Evolutionary conservation across 2,113 vertebrate species (phyloP), one percentile per base, ranked within the genome.

Genomic region (Epinephelus lanceolatus): DNA sequence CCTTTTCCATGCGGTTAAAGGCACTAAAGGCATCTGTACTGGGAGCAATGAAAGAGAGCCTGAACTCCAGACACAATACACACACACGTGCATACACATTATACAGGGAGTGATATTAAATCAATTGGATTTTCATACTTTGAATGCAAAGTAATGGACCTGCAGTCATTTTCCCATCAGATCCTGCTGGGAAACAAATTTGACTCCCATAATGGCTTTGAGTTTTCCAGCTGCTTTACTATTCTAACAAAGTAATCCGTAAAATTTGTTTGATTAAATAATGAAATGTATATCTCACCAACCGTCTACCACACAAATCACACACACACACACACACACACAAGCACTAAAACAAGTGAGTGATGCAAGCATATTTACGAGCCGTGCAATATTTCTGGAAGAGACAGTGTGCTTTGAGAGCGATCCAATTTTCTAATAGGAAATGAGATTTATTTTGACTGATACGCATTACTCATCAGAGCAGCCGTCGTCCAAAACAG

Each of bases 1-100:
- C 76, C 71, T 88, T 93, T 91, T 87, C 84, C 79, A 83, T 91
- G 87, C 27, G 57, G 90, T 89, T 92, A 83, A 83, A 90, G 91
- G 76, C 90, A 86, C 77, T 87, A 80, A 78, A 80, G 78, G 88
- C 81, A 90, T 91, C 84, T 87, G 73, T 21, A 62, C 76, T 47
- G 68, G 82, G 30, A 84, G 67, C 68, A 76, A 63, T 80, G 85
- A 89, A 77, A 75, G 51, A 72, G 15, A 72, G 83, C 65, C 86
- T 68, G 73, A 56, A 27, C 63, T 66, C 53, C 71, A 76, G 33
- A 79, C 56, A 61, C 73, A 82, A 69, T 60, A 74, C 33, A 78
- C 67, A 75, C 37, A 12, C 42, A 77, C 69, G 69, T 40, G 19
- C 79, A 78, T 53, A 42, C 27, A 66, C 67, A 85, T 47, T 81